phyloP scores from a whole-genome alignment of 2,113 vertebrate genomes.

The Mus pahari region DNA sequence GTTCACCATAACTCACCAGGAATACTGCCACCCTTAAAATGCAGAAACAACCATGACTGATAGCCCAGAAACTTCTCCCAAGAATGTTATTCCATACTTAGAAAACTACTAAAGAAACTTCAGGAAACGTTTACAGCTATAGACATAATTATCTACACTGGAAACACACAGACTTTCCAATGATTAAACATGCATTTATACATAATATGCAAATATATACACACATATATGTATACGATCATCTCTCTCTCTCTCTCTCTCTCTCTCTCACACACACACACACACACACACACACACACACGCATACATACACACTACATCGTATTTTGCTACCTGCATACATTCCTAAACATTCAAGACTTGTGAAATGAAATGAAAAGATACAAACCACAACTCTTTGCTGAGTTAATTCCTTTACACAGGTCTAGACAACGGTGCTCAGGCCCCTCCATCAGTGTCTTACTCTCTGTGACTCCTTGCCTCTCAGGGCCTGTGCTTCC shows the following conservation, averaged over 20 bases:
- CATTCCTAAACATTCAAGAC: background rate
- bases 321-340: background rate
- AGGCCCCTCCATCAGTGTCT: too few species aligned
- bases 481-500: background rate
- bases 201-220: too few species aligned
- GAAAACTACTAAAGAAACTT: constrained; percentile 27
- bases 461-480: background rate
- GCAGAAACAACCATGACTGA: constrained; percentile 24
- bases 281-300: background rate
- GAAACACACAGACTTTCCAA: background rate
- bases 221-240: background rate
- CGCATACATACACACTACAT: background rate
- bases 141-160: background rate
- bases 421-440: background rate
- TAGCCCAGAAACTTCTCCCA: constrained; percentile 10
- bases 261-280: too few species aligned
- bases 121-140: background rate
- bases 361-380: background rate
- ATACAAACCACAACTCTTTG: constrained; percentile 1
- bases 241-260: too few species aligned
- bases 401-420: background rate
- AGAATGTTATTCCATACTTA: constrained; percentile 33
- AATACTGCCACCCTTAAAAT: background rate
- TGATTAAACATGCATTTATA: background rate
- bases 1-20: background rate